Evolutionary conservation across 2,797 vertebrate genomes (phyloP).

Genomic region (Erethizon dorsatum): DNA sequence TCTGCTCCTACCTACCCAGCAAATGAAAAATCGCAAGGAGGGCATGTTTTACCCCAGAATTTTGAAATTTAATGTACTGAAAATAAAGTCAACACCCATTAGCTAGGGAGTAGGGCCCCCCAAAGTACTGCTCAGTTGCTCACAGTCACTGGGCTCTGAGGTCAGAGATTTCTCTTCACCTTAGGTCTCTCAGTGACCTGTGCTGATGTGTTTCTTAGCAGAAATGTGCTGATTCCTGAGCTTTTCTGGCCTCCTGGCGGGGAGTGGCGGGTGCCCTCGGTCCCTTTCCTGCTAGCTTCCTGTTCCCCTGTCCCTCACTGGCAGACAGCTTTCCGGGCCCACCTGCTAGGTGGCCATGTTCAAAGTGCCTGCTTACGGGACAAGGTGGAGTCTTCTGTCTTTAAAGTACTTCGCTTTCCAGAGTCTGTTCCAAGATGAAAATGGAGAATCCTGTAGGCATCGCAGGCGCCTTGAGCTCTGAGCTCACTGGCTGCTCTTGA

Average conservation of each 20-base stretch:
- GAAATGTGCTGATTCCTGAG: neutral
- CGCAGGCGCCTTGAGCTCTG: neutral
- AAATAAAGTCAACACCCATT: neutral
- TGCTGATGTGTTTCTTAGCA: neutral
- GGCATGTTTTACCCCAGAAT: neutral
- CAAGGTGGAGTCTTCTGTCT: neutral
- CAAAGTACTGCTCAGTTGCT: neutral
- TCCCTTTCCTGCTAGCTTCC: neutral
- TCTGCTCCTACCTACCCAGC: neutral
- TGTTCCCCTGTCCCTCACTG: neutral
- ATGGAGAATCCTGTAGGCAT: neutral
- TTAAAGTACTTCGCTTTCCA: neutral
- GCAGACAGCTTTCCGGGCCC: neutral
- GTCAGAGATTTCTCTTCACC: neutral
- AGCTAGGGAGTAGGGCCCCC: too few relatives aligned
- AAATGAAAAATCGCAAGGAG: neutral
- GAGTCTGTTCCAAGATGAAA: neutral
- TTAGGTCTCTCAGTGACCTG: neutral
- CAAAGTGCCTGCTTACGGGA: neutral
- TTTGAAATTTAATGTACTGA: constrained; percentile 48
- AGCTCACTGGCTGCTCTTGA: neutral
- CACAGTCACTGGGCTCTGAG: neutral
- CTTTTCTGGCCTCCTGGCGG: neutral
- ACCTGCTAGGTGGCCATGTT: neutral
- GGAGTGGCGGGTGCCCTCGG: neutral